Base-by-base conservation (phyloP, 1,140 invertebrate species). In the Wiebesia pumilae region DNA sequence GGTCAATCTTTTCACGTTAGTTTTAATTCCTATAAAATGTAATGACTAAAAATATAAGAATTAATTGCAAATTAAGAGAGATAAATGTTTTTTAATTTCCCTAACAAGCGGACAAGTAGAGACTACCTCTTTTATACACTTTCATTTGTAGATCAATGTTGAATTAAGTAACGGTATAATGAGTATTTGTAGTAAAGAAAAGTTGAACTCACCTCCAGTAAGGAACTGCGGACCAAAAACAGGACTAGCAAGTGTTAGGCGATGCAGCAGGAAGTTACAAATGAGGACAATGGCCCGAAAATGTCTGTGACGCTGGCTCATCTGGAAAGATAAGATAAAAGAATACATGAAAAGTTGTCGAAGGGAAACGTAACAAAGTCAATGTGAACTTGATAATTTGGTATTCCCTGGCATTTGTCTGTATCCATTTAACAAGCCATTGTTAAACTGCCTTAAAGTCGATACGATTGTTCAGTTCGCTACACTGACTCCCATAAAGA, bases 201-300 rank as follows among this genome's bases (percentile, higher is more conserved):
- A 30, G 51, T 33, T 89, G 27, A 33, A 38, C 93, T 92, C 90
- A 93, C 93, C 92, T 87, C 90, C 92, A 51, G 91, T 89, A 54
- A 92, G 88, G 87, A 93, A 93, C 87, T 93, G 91, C 81, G 92
- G 91, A 79, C 91, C 87, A 81, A 92, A 93, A 71, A 94, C 90
- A 58, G 93, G 93, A 73, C 88, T 91, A 79, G 90, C 91, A n/a
- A 89, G 79, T 27, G 88, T 88, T 47, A 87, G 79, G 40, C 87
- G 86, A 30, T 88, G 84, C 69, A 93, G 83, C 78, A 92, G 81
- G 71, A 91, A 86, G 62, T 90, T 91, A 85, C 89, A 88, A 73
- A 93, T 82, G 77, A 92, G 87, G 69, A 91, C 65, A 78, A 88
- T n/a, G 77, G 89, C 78, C 90, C 90, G 90, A 62, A 88, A 71